Conservation (phyloP, 2,797 vertebrate species). For the Alauda arvensis region DNA sequence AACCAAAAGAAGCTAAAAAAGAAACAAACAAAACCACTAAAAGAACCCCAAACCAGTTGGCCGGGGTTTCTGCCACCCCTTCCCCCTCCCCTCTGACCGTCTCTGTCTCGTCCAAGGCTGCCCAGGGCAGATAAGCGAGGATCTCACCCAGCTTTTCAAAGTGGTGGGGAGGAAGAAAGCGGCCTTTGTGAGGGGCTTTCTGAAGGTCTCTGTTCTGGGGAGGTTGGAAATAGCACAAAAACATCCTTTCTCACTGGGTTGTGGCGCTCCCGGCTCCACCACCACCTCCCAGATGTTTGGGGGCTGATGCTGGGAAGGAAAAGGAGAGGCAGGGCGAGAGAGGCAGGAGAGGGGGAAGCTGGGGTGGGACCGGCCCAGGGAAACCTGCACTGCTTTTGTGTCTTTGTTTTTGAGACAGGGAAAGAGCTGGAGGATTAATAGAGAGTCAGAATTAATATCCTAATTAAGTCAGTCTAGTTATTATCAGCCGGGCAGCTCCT, state of each 20-base stretch:
- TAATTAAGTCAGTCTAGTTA: background rate
- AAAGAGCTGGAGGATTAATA: background rate
- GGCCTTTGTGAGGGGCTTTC: conserved; percentile 34
- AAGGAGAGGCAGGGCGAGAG: background rate
- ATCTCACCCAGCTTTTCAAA: conserved; percentile 20
- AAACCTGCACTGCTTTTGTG: background rate
- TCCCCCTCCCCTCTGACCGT: conserved; percentile 19
- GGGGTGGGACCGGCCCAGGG: background rate
- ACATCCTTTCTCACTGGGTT: conserved; percentile 39
- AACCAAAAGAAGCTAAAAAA: conserved; percentile 2
- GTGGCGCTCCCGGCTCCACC: conserved; percentile 15
- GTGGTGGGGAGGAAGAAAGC: conserved; percentile 14
- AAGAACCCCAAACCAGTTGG: background rate
- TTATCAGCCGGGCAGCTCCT: background rate
- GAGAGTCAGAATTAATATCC: background rate
- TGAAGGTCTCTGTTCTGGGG: conserved; percentile 46
- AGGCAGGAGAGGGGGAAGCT: background rate
- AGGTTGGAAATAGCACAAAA: conserved; percentile 49
- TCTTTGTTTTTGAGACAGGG: too few species aligned
- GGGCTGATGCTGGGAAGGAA: conserved; percentile 37
- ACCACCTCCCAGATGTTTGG: conserved; percentile 38
- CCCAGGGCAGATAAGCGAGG: conserved; percentile 10
- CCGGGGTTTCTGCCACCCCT: background rate
- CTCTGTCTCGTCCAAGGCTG: conserved; percentile 21
- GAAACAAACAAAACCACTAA: background rate